Percentiles rank a stretch among this genome's conserved stretches.
Evolutionary conservation across 92 coral and sea anemone genomes (phyloP).

Genomic region (Bergia sp.): DNA sequence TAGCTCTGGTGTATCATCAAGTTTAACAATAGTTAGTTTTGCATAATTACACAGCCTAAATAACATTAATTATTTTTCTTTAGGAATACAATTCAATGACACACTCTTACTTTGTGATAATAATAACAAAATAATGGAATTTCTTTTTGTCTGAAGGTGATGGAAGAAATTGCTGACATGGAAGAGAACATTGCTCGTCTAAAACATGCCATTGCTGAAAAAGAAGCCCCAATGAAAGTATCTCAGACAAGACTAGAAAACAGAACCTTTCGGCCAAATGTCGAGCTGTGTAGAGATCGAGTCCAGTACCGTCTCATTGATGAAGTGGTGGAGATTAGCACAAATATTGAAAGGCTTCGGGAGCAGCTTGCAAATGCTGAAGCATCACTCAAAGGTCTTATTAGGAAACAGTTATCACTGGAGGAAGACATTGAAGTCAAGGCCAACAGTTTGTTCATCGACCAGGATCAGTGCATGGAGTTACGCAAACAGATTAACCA

Average conservation of each 20-base stretch:
- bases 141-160: slow-evolving; percentile 58
- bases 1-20: too few relatives aligned
- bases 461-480: slow-evolving; percentile 92
- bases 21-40: too few relatives aligned
- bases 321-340: slow-evolving; percentile 85
- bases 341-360: slow-evolving; percentile 82
- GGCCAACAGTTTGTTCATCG: slow-evolving; percentile 85
- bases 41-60: too few relatives aligned
- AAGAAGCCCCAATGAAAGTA: slow-evolving; percentile 96
- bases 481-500: slow-evolving; percentile 93
- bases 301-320: slow-evolving; percentile 93
- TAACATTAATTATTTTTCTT: too few relatives aligned
- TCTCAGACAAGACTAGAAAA: slow-evolving; percentile 91
- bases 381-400: slow-evolving; percentile 84
- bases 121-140: not conserved
- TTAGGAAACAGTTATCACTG: slow-evolving; percentile 88
- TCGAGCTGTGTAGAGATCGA: slow-evolving; percentile 95
- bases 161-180: slow-evolving; percentile 93
- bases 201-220: slow-evolving; percentile 87
- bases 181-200: slow-evolving; percentile 86
- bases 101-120: not conserved
- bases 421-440: slow-evolving; percentile 96
- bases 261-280: slow-evolving; percentile 96
- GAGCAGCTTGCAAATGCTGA: slow-evolving; percentile 84
- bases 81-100: too few relatives aligned